phyloP scores from a whole-genome alignment of 2,113 vertebrate species.

The Phaethon lepturus region DNA sequence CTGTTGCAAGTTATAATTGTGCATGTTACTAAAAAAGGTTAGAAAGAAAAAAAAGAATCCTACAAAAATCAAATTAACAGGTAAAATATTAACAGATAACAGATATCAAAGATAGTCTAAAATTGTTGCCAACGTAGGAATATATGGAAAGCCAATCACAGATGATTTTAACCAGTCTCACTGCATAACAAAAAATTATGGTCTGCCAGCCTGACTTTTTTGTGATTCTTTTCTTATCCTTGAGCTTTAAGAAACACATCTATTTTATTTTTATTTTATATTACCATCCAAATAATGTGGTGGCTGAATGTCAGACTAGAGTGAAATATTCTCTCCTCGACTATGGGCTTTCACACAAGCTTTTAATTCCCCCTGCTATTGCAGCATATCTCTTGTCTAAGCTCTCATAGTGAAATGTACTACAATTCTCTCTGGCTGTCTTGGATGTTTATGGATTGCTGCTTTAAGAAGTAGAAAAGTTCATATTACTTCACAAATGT shows the following conservation, averaged over 20 bases:
- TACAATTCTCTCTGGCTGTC: background rate
- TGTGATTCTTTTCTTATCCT: background rate
- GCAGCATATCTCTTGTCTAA: background rate
- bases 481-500: background rate
- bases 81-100: background rate
- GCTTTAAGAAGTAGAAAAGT: background rate
- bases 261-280: constrained; percentile 23
- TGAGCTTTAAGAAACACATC: background rate
- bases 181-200: background rate
- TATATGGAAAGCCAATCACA: background rate
- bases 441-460: background rate
- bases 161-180: background rate
- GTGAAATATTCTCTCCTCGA: background rate
- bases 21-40: background rate
- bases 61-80: background rate
- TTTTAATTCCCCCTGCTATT: background rate
- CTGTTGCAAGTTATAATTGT: background rate
- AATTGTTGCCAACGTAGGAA: background rate
- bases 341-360: background rate
- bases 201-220: background rate
- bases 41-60: background rate
- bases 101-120: background rate
- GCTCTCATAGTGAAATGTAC: background rate
- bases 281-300: background rate
- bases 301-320: background rate